phyloP scores from a whole-genome alignment of 2,797 vertebrate species.

The Rallus crepitans region DNA sequence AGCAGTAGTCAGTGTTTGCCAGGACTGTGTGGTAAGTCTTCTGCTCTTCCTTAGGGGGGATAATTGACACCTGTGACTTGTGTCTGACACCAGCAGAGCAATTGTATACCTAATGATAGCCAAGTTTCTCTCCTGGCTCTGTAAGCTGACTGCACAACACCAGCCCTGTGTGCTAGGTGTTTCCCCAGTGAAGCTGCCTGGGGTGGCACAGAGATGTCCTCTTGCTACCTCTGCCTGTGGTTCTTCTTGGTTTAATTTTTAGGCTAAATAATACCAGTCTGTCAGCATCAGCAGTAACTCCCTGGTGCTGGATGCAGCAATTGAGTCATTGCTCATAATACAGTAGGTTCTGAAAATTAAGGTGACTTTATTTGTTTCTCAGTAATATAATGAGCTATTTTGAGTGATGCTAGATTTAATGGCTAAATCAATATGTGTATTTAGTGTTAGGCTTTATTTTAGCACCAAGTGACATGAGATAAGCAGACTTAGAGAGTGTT shows the following conservation, averaged over 20 bases:
- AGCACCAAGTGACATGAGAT: slow-evolving; percentile 80
- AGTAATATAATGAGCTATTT: slow-evolving; percentile 75
- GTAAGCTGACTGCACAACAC: not conserved
- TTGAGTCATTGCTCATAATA: not conserved
- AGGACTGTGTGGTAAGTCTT: not conserved
- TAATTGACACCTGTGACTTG: rapidly evolving
- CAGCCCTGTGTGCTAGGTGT: not conserved
- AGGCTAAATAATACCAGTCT: not conserved
- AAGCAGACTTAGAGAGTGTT: slow-evolving; percentile 80
- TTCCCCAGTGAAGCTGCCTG: not conserved
- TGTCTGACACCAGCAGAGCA: not conserved
- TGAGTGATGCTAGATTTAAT: slow-evolving; percentile 79
- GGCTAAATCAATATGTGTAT: slow-evolving; percentile 82
- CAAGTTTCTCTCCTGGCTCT: rapidly evolving
- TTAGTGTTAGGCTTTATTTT: slow-evolving; percentile 80
- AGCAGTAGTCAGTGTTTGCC: not conserved
- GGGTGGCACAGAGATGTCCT: not conserved
- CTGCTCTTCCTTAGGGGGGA: not conserved
- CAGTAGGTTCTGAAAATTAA: slow-evolving; percentile 40
- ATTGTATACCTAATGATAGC: rapidly evolving
- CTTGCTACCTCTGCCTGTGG: not conserved
- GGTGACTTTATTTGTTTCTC: slow-evolving; percentile 68
- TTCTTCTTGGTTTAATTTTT: not conserved
- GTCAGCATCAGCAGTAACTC: not conserved
- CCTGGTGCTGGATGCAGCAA: not conserved